A percentile compares a stretch with the other conserved stretches of the same genome.
These are phyloP conservation scores for Otus sunia DNA, from an alignment of 2,113 vertebrate genomes.

Conservation along the genomic window DNA sequence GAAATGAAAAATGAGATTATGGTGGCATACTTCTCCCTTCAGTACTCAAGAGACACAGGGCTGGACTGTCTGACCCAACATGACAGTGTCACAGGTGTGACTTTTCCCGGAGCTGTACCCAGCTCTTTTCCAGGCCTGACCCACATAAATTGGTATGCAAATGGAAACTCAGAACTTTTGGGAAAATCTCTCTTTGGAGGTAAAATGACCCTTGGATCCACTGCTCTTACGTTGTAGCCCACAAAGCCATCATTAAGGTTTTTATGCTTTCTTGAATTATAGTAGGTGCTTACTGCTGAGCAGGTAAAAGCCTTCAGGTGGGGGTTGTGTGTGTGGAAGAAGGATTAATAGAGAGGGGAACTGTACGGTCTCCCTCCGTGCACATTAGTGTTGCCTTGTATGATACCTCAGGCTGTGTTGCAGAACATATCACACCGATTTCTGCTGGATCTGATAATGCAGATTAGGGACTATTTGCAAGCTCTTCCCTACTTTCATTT, in stretches of 20 bases:
- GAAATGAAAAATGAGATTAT: slow-evolving; percentile 31
- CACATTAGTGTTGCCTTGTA: not conserved
- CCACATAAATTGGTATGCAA: not conserved
- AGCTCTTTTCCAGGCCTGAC: not conserved
- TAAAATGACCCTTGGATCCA: not conserved
- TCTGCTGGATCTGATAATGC: not conserved
- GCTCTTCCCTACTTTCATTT: not conserved
- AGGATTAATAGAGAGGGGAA: not conserved
- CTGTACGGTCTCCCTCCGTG: not conserved
- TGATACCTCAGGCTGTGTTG: not conserved
- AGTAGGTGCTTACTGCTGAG: not conserved
- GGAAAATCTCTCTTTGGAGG: not conserved
- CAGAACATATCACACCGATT: not conserved
- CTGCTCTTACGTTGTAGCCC: not conserved
- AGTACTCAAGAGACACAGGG: not conserved
- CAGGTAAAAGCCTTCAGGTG: not conserved
- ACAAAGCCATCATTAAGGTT: not conserved
- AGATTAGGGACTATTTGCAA: not conserved
- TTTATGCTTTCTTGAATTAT: not conserved
- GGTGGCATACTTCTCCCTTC: not conserved
- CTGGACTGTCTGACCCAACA: not conserved
- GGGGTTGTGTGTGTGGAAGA: not conserved
- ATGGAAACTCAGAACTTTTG: not conserved
- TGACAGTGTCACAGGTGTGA: not conserved
- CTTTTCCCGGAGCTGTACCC: not conserved